Percentiles rank a stretch among this genome's conserved stretches.
phyloP scores from a whole-genome alignment of 2,797 vertebrate genomes.

The Lophotriccus pileatus region DNA sequence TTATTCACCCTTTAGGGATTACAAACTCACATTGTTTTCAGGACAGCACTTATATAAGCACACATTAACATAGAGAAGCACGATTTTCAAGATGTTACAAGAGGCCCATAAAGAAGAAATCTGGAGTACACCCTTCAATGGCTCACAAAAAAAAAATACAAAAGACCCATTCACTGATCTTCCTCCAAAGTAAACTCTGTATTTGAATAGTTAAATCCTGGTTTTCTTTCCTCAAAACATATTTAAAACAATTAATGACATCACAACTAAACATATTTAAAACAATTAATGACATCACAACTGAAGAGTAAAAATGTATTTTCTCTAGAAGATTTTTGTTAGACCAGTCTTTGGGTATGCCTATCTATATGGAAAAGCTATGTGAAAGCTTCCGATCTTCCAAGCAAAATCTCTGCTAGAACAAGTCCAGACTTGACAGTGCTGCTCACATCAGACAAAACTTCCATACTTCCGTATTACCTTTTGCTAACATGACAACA shows the following conservation, averaged over 20 bases:
- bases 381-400: neutral
- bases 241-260: neutral
- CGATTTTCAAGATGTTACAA: neutral
- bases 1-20: neutral
- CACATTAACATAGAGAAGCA: neutral
- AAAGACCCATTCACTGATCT: neutral
- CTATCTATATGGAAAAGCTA: neutral
- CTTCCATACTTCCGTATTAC: neutral
- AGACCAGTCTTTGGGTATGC: neutral
- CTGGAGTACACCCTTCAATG: neutral
- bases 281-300: neutral
- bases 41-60: neutral
- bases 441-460: neutral
- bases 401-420: neutral
- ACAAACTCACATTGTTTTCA: neutral
- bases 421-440: neutral
- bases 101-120: neutral
- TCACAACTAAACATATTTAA: neutral
- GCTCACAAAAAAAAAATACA: neutral
- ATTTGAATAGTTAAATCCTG: neutral
- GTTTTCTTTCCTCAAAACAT: neutral
- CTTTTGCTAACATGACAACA: neutral
- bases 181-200: neutral
- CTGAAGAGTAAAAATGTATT: neutral
- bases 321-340: neutral